Evolutionary conservation across 1,140 invertebrate genomes (phyloP).

Genomic region (Tachypleus tridentatus): DNA sequence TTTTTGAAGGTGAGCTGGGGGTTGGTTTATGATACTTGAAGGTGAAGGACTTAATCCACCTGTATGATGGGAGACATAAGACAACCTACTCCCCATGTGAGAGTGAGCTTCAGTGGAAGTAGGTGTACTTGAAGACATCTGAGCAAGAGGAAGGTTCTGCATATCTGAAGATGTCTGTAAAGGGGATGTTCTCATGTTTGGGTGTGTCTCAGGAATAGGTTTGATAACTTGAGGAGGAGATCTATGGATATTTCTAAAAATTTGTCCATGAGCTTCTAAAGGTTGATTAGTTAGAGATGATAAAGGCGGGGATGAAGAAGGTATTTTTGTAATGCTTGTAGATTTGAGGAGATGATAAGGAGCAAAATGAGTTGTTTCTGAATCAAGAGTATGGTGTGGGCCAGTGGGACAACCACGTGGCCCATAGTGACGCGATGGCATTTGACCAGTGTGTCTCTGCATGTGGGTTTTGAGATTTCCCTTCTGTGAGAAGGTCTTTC

Average conservation of each 20-base stretch:
- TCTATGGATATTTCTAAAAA: background rate
- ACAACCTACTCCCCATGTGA: conserved; percentile 8
- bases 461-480: conserved; percentile 48
- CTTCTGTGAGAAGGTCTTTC: conserved; percentile 49
- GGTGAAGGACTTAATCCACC: conserved; percentile 13
- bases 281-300: no score
- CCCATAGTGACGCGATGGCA: conserved; percentile 8
- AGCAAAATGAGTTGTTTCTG: background rate
- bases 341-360: background rate
- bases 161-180: no score
- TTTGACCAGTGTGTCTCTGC: conserved; percentile 34
- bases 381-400: background rate
- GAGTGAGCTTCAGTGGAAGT: conserved; percentile 13
- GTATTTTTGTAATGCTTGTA: background rate
- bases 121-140: conserved; percentile 16
- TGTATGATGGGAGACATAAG: conserved; percentile 10
- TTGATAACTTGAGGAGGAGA: conserved; percentile 1
- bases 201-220: conserved; percentile 11
- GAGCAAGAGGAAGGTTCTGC: conserved; percentile 9
- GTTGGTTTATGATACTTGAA: conserved; percentile 7
- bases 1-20: background rate
- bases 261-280: no score
- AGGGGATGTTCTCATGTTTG: background rate
- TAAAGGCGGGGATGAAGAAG: no score
- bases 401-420: background rate